Percentiles rank a stretch among this genome's conserved stretches.
These are phyloP conservation scores for Squalus acanthias DNA, from an alignment of 2,797 vertebrate species.

Conservation along the genomic window DNA sequence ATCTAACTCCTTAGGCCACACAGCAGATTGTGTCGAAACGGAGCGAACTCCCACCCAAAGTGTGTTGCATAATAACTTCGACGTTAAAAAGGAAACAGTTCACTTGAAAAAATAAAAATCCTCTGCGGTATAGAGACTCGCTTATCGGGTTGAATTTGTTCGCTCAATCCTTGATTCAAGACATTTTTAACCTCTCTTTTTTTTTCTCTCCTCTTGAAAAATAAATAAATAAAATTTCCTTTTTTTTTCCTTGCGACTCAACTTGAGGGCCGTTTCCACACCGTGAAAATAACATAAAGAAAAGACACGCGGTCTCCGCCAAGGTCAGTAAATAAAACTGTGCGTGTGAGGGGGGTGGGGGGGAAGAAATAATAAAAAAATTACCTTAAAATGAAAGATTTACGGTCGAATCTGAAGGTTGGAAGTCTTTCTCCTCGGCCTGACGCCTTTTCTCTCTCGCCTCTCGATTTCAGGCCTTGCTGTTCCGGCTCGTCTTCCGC, in stretches of 20 bases:
- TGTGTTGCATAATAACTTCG: background rate
- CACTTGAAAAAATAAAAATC: too few species aligned
- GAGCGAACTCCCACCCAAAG: background rate
- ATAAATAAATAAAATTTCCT: background rate
- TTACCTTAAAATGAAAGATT: background rate
- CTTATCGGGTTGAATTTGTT: background rate
- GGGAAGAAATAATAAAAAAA: background rate
- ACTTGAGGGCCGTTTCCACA: background rate
- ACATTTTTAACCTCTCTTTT: background rate
- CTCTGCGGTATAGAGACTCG: too few species aligned
- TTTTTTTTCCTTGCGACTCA: background rate
- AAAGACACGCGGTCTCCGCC: background rate
- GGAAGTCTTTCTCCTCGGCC: background rate
- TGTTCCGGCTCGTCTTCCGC: conserved; percentile 14
- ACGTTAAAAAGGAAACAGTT: background rate
- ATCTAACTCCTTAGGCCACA: background rate
- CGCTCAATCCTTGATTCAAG: background rate
- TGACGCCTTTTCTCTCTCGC: background rate
- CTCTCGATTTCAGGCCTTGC: background rate
- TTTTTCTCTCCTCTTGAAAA: too few species aligned
- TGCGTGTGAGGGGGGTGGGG: background rate
- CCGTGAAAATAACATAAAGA: background rate
- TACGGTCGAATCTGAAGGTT: background rate
- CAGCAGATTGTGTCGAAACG: background rate
- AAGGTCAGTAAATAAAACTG: background rate